Evolutionary conservation across 1,140 invertebrate genomes (phyloP), one percentile per base, ranked within the genome.

Genomic region (Oedothorax gibbosus): DNA sequence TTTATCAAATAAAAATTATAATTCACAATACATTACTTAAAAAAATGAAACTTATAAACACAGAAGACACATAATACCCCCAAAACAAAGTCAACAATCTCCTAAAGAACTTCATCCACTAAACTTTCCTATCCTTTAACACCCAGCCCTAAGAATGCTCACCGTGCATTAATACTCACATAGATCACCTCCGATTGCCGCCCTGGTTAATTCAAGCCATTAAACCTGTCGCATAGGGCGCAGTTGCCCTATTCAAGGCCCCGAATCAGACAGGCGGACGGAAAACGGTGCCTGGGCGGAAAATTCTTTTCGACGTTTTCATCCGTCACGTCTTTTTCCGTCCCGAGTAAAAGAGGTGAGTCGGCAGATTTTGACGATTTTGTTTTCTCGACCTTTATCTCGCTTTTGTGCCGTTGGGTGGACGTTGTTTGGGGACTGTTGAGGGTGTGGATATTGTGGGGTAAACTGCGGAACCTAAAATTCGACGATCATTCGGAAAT

Each of bases 341-440:
- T 18, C 57, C 57, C 57, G 57, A 14, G 64, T 14, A 49, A 79
- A 79, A 68, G 77, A 79, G 77, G 77, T 79, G 77, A 79, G 77
- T 79, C n/a, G 77, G 77, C 77, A 65, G 77, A 68, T 79, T 79
- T 79, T 79, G 77, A 79, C 77, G 77, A 79, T 79, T 79, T 68
- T 79, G 77, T 66, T 79, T 66, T 68, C 68, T 49, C 60, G 35
- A 5, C 64, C 64, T 75, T 75, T 66, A 50, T 75, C 72, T 60
- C 54, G 56, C 18, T 53, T 50, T 72, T 54, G 11, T 54, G 49
- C 35, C n/a, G 15, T 15, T 72, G 8, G 7, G 69, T 12, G 57
- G 57, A 62, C 6, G 57, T 12, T 15, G 57, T 12, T 1, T 62
- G 1, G 57, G 18, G 12, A 15, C 18, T 12, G 57, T 71, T 51